phyloP scores from a whole-genome alignment of 2,113 vertebrate genomes.

The Psilopogon haemacephalus region DNA sequence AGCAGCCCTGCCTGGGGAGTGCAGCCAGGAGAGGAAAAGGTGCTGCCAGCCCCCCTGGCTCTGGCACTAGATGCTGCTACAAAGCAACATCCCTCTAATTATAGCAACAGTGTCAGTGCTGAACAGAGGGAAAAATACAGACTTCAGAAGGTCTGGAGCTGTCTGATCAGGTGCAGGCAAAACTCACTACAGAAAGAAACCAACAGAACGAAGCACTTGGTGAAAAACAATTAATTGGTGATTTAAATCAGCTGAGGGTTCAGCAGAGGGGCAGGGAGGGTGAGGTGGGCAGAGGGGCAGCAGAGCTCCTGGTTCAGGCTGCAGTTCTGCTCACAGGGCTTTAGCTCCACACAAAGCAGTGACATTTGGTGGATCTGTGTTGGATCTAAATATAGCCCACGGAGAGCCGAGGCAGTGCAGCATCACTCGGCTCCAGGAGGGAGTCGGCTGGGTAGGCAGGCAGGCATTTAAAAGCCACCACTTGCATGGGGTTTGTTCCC shows the following conservation, averaged over 20 bases:
- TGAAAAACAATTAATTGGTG: too few species aligned
- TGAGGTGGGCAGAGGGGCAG: neutral
- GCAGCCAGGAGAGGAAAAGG: neutral
- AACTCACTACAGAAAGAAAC: neutral
- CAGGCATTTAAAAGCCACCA: neutral
- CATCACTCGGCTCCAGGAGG: neutral
- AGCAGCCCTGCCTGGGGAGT: neutral
- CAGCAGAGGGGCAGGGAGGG: accelerated
- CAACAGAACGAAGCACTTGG: neutral
- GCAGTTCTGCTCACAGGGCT: neutral
- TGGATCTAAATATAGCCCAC: slow-evolving; percentile 29
- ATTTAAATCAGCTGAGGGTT: neutral
- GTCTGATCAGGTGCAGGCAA: neutral
- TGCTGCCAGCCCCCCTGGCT: neutral
- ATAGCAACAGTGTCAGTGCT: slow-evolving; percentile 20
- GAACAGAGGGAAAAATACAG: neutral
- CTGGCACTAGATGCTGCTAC: slow-evolving; percentile 43
- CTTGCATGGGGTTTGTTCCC: neutral
- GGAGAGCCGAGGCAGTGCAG: slow-evolving; percentile 11
- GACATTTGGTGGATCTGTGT: slow-evolving; percentile 4
- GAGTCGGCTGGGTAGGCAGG: slow-evolving; percentile 3
- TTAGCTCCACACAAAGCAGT: neutral
- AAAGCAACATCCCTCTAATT: slow-evolving; percentile 28
- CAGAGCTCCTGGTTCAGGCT: neutral
- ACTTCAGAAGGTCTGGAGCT: neutral